Base-by-base conservation (phyloP, 2,113 vertebrate species). In the Odontophorus gujanensis region DNA sequence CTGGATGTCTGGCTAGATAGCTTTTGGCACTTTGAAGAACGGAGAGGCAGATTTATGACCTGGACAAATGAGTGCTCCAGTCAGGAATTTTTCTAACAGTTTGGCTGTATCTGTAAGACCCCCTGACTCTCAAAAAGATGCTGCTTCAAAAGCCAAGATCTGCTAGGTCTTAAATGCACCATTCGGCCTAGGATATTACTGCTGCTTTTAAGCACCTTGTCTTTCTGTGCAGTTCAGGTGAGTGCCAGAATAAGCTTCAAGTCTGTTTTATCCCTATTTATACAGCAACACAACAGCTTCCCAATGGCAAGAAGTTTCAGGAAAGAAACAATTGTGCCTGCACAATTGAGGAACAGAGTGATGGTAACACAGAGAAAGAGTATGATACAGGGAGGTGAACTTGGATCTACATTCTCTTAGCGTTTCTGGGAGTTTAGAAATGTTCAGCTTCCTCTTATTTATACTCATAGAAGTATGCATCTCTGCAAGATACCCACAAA, bases 1-100 rank as follows among this genome's bases (percentile, higher is more conserved):
- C 83, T 96, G 94, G 69, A 93, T 95, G 92, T 89, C 95, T 96
- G 95, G 83, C 90, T 95, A 96, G 95, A 95, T 96, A 94, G 90
- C 84, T 94, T 93, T 87, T 96, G 96, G 94, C 94, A 81, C 74
- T 93, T 87, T 48, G 92, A 95, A 90, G 89, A 92, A 75, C 3
- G 88, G 83, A 81, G 73, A 96, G 61, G 43, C 85, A 95, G 93
- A 96, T 96, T 95, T 96, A 96, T 90, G 92, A 88, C 92, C 93
- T 90, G 92, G 93, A 94, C 92, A 89, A 92, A 85, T 79, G 48
- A 93, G 42, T 2, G 2, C 68, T 95, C 62, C 62, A 68, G 62
- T 89, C 78, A 78, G 89, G 83, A 93, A 90, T 94, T 93, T 96
- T 92, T 94, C 32, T n/a, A 93, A 65, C 36, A 86, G 48, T 80